phyloP scores from a whole-genome alignment of 2,113 vertebrate genomes.

The Platichthys flesus region DNA sequence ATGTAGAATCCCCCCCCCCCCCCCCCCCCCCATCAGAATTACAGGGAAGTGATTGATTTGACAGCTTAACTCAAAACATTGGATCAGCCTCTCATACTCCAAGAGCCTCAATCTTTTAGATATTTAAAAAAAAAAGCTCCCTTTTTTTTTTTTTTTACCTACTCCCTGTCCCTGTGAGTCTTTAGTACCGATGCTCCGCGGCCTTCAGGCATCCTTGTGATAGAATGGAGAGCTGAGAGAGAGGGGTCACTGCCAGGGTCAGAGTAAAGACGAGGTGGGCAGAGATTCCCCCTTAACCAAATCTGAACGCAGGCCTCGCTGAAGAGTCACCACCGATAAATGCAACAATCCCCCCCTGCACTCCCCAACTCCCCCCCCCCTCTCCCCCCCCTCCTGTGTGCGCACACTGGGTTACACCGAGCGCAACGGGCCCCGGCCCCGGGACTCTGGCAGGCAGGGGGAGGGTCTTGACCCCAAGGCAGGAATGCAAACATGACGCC shows the following conservation, averaged over 20 bases:
- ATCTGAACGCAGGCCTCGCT: conserved; percentile 45
- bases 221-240: conserved; percentile 59
- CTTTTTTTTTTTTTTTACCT: conserved; percentile 39
- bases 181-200: conserved; percentile 51
- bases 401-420: conserved; percentile 40
- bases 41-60: conserved; percentile 71
- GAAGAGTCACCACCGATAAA: conserved; percentile 65
- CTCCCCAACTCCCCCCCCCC: conserved; percentile 14
- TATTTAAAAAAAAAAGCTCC: background rate
- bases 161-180: conserved; percentile 44
- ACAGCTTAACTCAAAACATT: conserved; percentile 48
- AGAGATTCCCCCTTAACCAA: conserved; percentile 74
- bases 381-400: conserved; percentile 6
- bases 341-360: conserved; percentile 38
- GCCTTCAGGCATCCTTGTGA: conserved; percentile 73
- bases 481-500: conserved; percentile 79
- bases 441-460: conserved; percentile 64
- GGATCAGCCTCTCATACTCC: conserved; percentile 24
- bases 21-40: conserved; percentile 47
- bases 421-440: conserved; percentile 62
- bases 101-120: conserved; percentile 9
- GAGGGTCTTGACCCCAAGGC: conserved; percentile 77
- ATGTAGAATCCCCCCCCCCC: conserved; percentile 20
- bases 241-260: conserved; percentile 76
- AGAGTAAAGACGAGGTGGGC: conserved; percentile 78